Base-by-base conservation (phyloP, 2,888 invertebrate genomes). In the Anarsia innoxiella region DNA sequence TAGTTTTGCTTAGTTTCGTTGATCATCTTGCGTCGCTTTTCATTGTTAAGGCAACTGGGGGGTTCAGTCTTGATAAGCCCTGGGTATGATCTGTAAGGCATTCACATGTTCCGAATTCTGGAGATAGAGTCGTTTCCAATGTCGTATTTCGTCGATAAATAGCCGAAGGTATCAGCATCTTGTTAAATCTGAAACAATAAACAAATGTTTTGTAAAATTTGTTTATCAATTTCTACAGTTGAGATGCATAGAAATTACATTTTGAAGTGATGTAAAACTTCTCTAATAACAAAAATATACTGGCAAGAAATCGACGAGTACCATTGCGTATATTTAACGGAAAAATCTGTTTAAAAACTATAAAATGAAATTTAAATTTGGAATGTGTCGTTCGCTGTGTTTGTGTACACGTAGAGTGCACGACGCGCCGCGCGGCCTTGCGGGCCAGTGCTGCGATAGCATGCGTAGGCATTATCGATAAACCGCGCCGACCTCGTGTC, bases 391-490 rank as follows among this genome's bases (percentile, higher is more conserved):
- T 63, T 56, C 50, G 52, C 59, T 53, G 51, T 60, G 56, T 60
- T 41, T 66, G 52, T 64, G 66, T 66, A 32, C 32, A 59, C 70
- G 70, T 70, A 50, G 9, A 19, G 58, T 61, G 61, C 58, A 57
- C 57, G 54, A 15, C 33, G 58, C 53, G 56, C 47, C 49, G 65
- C 54, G 48, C 49, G 83, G 82, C 83, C 83, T 83, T 83, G 83
- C 68, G 48, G 58, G 59, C 66, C 68, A 80, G 80, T 78, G 82
- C 46, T 76, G 66, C 65, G 73, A 67, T 67, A 68, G 50, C 53
- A 53, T 46, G 52, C 62, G 55, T 66, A 62, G 56, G 58, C 56
- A n/a, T 59, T 82, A 80, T 83, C 82, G 83, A 83, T 76, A 75
- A 58, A 53, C 51, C 55, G 51, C 50, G 43, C 47, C 66, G 69